phyloP scores from a whole-genome alignment of 2,797 vertebrate species.

The Coendou prehensilis region DNA sequence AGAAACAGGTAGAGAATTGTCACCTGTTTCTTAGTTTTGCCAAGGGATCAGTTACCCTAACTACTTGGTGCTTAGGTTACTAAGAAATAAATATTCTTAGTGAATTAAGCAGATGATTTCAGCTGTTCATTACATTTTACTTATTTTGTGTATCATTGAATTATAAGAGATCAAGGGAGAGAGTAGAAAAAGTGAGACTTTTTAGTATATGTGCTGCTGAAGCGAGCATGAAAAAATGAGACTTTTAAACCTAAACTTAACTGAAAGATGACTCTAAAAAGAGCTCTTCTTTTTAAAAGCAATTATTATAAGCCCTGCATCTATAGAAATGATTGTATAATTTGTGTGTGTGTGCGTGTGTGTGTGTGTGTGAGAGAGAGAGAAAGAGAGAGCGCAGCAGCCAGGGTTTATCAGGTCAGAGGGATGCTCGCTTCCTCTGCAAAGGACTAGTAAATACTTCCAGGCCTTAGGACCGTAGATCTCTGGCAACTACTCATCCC shows the following conservation, averaged over 20 bases:
- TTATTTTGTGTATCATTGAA: slow-evolving; percentile 21
- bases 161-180: slow-evolving; percentile 23
- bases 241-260: slow-evolving; percentile 32
- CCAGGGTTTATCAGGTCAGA: not conserved
- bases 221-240: slow-evolving; percentile 7
- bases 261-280: slow-evolving; percentile 38
- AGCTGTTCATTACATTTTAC: slow-evolving; percentile 22
- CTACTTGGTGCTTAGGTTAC: slow-evolving; percentile 35
- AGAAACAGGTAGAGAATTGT: not conserved
- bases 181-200: slow-evolving; percentile 54
- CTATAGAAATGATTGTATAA: not conserved
- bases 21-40: slow-evolving; percentile 14
- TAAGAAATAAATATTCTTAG: slow-evolving; percentile 53
- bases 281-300: slow-evolving; percentile 28
- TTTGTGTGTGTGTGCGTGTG: not conserved
- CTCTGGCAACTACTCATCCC: not conserved
- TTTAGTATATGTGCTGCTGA: not conserved
- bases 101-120: slow-evolving; percentile 19
- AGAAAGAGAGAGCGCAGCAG: not conserved
- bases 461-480: not conserved
- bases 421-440: not conserved
- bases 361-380: not conserved
- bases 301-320: not conserved
- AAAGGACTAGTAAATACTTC: not conserved
- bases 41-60: not conserved